Evolutionary conservation across 2,113 vertebrate species (phyloP).

Genomic region (Chroicocephalus ridibundus): DNA sequence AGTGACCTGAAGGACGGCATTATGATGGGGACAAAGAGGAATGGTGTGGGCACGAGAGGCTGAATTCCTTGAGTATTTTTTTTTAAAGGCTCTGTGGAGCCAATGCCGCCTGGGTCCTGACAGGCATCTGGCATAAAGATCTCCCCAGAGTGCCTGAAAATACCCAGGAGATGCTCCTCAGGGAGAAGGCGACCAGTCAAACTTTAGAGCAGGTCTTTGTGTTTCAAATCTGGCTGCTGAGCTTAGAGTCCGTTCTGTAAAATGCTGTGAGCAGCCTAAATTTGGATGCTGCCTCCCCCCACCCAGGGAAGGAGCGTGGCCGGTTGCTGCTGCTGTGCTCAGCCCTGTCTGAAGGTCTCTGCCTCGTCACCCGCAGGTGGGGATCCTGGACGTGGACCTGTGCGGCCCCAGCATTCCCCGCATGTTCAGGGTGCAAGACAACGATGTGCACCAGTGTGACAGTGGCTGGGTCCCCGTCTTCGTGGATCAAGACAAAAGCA

Average conservation of each 20-base stretch:
- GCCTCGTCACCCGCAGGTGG: conserved; percentile 75
- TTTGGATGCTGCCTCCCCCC: accelerated
- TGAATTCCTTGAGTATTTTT: not conserved
- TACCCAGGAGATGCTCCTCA: not conserved
- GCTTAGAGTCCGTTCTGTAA: not conserved
- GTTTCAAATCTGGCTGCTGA: not conserved
- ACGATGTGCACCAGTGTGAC: conserved; percentile 90
- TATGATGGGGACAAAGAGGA: not conserved
- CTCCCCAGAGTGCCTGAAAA: not conserved
- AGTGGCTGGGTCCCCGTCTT: conserved; percentile 92
- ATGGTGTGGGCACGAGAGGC: not conserved
- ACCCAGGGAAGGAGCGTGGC: accelerated
- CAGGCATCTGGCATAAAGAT: not conserved
- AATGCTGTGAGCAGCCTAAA: accelerated
- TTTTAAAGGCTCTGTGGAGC: not conserved
- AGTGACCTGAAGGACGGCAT: accelerated
- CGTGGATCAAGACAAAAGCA: conserved; percentile 78
- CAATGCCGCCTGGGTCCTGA: not conserved
- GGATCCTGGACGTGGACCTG: conserved; percentile 92
- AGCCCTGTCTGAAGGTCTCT: not conserved
- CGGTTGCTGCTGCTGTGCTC: accelerated
- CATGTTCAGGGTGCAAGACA: conserved; percentile 82
- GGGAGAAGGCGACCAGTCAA: too few species aligned
- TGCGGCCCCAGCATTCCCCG: conserved; percentile 94
- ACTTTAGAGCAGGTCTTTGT: not conserved